These are phyloP conservation scores for Ia io DNA, from an alignment of 2,113 vertebrate species.

Conservation along the genomic window DNA sequence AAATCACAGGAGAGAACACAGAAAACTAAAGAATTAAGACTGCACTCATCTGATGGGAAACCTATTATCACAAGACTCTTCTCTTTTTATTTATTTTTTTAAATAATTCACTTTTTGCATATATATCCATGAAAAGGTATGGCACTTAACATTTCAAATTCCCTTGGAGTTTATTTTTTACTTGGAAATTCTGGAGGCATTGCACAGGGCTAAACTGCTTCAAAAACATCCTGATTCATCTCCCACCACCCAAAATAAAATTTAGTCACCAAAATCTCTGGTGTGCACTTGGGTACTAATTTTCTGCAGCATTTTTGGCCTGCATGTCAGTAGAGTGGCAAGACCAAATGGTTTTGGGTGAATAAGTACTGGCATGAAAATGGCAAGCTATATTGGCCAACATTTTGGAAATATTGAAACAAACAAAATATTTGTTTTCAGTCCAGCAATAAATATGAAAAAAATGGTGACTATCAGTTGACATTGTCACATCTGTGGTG, in stretches of 20 bases:
- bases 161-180: constrained; percentile 56
- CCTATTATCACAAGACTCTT: constrained; percentile 8
- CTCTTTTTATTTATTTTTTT: constrained; percentile 66
- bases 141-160: constrained; percentile 57
- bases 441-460: not conserved
- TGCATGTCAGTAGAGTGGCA: not conserved
- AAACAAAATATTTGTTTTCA: not conserved
- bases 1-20: not conserved
- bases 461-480: not conserved
- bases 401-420: not conserved
- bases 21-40: constrained; percentile 50
- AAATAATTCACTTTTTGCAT: constrained; percentile 60
- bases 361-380: not conserved
- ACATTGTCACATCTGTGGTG: not conserved
- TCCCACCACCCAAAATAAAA: constrained; percentile 22
- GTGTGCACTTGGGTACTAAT: not conserved
- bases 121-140: not conserved
- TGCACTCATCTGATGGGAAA: constrained; percentile 24
- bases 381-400: not conserved
- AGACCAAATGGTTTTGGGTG: not conserved
- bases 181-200: constrained; percentile 48
- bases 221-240: constrained; percentile 26
- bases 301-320: not conserved
- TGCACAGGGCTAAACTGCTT: constrained; percentile 28
- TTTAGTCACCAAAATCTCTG: not conserved